A percentile compares a stretch with the other conserved stretches of the same genome.
Conservation (phyloP, 2,888 invertebrate genomes). For the Brachyptera putata region DNA sequence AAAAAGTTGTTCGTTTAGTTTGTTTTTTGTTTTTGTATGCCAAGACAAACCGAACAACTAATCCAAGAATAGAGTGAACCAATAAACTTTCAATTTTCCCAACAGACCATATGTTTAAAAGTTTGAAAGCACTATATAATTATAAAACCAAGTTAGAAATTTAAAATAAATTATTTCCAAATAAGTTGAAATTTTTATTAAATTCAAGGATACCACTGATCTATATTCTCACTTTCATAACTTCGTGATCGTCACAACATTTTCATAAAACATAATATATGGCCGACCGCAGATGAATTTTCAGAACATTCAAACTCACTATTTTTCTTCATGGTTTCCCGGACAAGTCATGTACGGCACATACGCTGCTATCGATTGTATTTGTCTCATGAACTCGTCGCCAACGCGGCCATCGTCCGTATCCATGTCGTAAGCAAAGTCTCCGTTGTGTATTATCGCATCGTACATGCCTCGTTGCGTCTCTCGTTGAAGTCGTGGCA, state of each 20-base stretch:
- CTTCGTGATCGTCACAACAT: neutral
- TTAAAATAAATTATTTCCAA: too few relatives aligned
- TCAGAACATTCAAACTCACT: slow-evolving; percentile 42
- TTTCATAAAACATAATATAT: neutral
- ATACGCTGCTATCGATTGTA: slow-evolving; percentile 52
- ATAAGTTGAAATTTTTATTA: too few relatives aligned
- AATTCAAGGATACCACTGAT: too few relatives aligned
- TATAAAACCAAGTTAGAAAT: too few relatives aligned
- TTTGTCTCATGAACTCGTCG: slow-evolving; percentile 52
- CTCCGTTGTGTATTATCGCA: slow-evolving; percentile 86
- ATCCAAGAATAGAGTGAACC: too few relatives aligned
- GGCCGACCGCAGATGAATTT: neutral
- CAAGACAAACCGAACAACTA: too few relatives aligned
- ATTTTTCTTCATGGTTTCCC: slow-evolving; percentile 47
- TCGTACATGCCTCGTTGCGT: slow-evolving; percentile 76
- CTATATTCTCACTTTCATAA: neutral
- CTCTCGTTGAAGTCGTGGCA: slow-evolving; percentile 79
- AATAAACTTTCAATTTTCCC: too few relatives aligned
- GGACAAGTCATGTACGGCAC: slow-evolving; percentile 50
- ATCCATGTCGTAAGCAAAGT: slow-evolving; percentile 94
- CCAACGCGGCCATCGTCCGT: slow-evolving; percentile 50
- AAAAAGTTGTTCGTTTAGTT: too few relatives aligned
- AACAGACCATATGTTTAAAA: too few relatives aligned
- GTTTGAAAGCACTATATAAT: too few relatives aligned
- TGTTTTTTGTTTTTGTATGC: too few relatives aligned